Evolutionary conservation across 2,797 vertebrate genomes (phyloP).

Genomic region (Sparidentex hasta): DNA sequence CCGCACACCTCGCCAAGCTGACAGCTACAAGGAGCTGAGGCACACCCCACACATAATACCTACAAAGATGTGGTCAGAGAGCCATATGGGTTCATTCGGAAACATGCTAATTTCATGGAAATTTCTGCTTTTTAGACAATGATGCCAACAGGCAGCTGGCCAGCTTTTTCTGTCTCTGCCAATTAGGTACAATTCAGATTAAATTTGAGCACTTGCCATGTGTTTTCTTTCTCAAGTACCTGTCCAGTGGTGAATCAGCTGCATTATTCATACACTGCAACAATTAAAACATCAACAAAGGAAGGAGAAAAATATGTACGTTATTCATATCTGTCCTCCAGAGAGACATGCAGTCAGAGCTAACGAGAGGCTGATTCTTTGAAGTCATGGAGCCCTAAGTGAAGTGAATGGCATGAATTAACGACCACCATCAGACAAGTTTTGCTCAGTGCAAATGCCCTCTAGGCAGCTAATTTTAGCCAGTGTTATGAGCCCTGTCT

Average conservation of each 20-base stretch:
- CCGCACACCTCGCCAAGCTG: slow-evolving; percentile 26
- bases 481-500: slow-evolving; percentile 25
- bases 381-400: slow-evolving; percentile 74
- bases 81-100: slow-evolving; percentile 12
- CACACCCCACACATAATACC: slow-evolving; percentile 29
- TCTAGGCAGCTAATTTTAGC: slow-evolving; percentile 56
- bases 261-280: slow-evolving; percentile 74
- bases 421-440: slow-evolving; percentile 63
- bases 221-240: slow-evolving; percentile 14
- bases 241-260: slow-evolving; percentile 53
- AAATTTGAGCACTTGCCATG: slow-evolving; percentile 44
- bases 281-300: slow-evolving; percentile 83
- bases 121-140: slow-evolving; percentile 38
- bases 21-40: slow-evolving; percentile 39
- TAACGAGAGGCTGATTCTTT: slow-evolving; percentile 83
- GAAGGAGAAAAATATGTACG: slow-evolving; percentile 67
- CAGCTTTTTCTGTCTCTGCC: slow-evolving; percentile 24
- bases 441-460: slow-evolving; percentile 52
- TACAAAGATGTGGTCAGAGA: slow-evolving; percentile 9
- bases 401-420: slow-evolving; percentile 80
- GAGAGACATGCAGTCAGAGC: slow-evolving; percentile 73
- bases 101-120: slow-evolving; percentile 61
- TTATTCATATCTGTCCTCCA: slow-evolving; percentile 79
- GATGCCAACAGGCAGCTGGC: slow-evolving; percentile 34
- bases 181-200: slow-evolving; percentile 50